Evolutionary conservation across 2,888 invertebrate genomes (phyloP), one percentile per base, ranked within the genome.

Genomic region (Callosobruchus maculatus): DNA sequence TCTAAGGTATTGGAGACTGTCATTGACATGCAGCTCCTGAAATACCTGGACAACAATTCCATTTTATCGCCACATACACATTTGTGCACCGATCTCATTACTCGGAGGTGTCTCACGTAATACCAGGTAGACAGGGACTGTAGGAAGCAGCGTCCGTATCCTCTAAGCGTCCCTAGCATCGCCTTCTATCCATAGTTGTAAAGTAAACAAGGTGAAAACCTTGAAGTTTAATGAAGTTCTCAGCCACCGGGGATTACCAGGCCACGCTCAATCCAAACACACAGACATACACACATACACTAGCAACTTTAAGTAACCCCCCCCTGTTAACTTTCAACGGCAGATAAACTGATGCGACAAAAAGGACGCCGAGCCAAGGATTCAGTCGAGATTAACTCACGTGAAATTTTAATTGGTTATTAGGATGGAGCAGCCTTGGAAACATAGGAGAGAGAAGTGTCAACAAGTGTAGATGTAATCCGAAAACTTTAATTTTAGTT

Each of bases 151-250:
- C 49, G 18, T 49, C 49, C 49, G 49, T 49, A 49, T 49, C 49
- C 49, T 49, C 49, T 18, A 49, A 49, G 49, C 49, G 49, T 49
- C 49, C 13, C 49, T 49, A 49, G 49, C 49, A 18, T 49, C 49
- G 49, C 49, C 49, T 49, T 49, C 49, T 49, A 49, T 49, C 71
- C 49, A 26, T 31, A 49, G 49, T 26, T 31, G 49, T 21, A 71
- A 49, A 71, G 30, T 49, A 49, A 71, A 49, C 71, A 49, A 22
- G 49, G 49, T 30, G 71, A 49, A 49, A 26, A 74, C 76, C 70
- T 22, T 70, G 26, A 70, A 70, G 70, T 70, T 70, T 70, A 70
- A 70, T 70, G 70, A 70, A 70, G 70, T 70, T 70, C 18, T 20
- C 22, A 70, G 26, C 22, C 70, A 21, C 70, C 22, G 70, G 22